Evolutionary conservation across 1,140 invertebrate genomes (phyloP).

Genomic region (Cyphomyrmex costatus): DNA sequence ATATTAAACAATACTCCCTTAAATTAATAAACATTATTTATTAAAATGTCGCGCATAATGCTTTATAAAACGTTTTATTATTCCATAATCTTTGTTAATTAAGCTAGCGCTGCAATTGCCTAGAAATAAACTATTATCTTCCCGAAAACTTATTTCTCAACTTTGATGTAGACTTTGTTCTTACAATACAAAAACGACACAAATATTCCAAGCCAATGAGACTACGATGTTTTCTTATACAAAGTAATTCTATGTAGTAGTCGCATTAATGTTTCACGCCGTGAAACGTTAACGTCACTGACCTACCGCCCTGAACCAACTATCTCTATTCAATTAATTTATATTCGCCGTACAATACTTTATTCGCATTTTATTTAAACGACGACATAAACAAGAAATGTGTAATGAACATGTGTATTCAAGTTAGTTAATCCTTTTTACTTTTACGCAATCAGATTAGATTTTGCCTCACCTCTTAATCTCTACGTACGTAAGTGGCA

Average conservation of each 20-base stretch:
- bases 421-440: not conserved
- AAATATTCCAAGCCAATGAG: not conserved
- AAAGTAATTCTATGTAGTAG: not conserved
- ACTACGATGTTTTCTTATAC: not conserved
- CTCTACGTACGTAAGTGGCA: too few species aligned
- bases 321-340: not conserved
- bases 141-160: not conserved
- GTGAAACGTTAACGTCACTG: too few species aligned
- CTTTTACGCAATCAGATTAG: not conserved
- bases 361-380: slow-evolving; percentile 11
- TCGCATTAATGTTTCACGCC: not conserved
- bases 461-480: not conserved
- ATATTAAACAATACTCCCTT: not conserved
- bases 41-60: not conserved
- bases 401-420: not conserved
- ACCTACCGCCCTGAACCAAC: not conserved
- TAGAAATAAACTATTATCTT: not conserved
- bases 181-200: not conserved
- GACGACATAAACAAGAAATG: not conserved
- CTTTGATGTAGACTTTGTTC: not conserved
- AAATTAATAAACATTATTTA: slow-evolving; percentile 3
- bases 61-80: not conserved
- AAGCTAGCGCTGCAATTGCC: not conserved
- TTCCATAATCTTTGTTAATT: not conserved
- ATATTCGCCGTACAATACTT: not conserved